These are phyloP conservation scores for Amphipyra berbera DNA, from an alignment of 2,888 invertebrate genomes.

Conservation along the genomic window DNA sequence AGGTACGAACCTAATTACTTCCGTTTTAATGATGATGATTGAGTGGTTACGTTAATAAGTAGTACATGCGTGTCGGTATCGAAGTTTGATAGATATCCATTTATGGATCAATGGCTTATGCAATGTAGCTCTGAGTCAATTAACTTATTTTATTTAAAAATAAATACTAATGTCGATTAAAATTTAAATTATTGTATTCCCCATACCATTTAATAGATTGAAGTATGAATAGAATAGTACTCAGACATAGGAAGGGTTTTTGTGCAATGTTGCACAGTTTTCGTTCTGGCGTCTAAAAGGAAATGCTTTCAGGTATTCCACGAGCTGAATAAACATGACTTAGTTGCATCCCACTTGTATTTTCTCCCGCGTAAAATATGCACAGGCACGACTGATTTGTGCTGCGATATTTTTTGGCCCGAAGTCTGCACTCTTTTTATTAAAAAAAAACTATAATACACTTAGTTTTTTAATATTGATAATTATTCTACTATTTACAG, in stretches of 20 bases:
- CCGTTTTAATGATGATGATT: slow-evolving; percentile 32
- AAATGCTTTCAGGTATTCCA: slow-evolving; percentile 15
- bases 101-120: slow-evolving; percentile 6
- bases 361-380: slow-evolving; percentile 59
- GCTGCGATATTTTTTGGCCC: slow-evolving; percentile 16
- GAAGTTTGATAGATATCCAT: slow-evolving; percentile 15
- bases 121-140: neutral
- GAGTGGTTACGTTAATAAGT: slow-evolving; percentile 20
- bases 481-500: neutral
- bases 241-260: neutral
- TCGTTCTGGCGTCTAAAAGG: slow-evolving; percentile 5
- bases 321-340: slow-evolving; percentile 45
- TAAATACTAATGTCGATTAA: no score
- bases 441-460: neutral
- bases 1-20: slow-evolving; percentile 26
- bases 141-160: no score
- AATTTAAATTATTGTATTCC: no score
- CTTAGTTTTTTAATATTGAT: neutral
- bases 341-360: slow-evolving; percentile 43
- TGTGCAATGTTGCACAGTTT: neutral
- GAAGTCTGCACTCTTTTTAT: neutral
- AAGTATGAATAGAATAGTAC: neutral
- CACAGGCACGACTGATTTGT: slow-evolving; percentile 56
- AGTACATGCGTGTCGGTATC: slow-evolving; percentile 26
- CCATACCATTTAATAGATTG: no score